Evolutionary conservation across 1,140 invertebrate species (phyloP).

Genomic region (Lasioglossum baleicum): DNA sequence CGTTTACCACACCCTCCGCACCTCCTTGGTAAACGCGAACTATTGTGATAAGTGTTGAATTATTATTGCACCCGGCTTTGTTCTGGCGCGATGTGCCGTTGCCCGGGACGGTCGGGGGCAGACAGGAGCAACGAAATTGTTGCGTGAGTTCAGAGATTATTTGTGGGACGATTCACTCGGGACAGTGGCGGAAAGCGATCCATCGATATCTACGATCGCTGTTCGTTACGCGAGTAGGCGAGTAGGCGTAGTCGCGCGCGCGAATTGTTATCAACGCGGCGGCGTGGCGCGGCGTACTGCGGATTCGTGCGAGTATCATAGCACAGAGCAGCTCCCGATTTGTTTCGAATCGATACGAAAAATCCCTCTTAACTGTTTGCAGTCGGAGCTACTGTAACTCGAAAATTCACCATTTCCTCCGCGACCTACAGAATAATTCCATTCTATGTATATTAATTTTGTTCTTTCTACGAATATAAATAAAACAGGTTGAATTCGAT

Average conservation of each 20-base stretch:
- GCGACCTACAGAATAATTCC: too few species aligned
- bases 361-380: too few species aligned
- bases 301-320: background rate
- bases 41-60: constrained; percentile 41
- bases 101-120: background rate
- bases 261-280: background rate
- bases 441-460: too few species aligned
- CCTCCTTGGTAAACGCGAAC: background rate
- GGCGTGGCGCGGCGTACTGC: too few species aligned
- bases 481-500: too few species aligned
- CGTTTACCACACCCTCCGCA: background rate
- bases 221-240: background rate
- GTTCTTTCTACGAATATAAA: too few species aligned
- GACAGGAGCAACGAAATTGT: background rate
- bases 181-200: constrained; percentile 3
- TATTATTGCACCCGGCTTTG: background rate
- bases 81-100: too few species aligned
- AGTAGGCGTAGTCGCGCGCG: background rate
- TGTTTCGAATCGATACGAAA: too few species aligned
- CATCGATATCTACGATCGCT: background rate
- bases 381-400: too few species aligned
- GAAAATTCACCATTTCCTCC: too few species aligned
- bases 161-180: background rate
- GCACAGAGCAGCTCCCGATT: too few species aligned
- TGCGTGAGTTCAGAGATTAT: background rate